These are phyloP conservation scores for Lochmaea crataegi DNA, from an alignment of 2,888 invertebrate species.

Conservation along the genomic window DNA sequence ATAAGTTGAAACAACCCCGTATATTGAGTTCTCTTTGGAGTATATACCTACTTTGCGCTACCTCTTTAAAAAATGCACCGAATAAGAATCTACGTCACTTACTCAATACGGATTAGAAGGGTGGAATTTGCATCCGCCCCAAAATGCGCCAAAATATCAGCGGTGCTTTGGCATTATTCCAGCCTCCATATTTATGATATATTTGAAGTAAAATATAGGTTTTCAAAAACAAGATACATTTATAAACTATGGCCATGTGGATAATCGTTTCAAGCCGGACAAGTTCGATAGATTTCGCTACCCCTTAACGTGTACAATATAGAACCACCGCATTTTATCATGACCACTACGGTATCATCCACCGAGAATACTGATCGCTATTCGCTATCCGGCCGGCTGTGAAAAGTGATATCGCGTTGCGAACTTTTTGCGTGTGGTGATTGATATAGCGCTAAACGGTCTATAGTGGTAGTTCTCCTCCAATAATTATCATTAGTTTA, in stretches of 20 bases:
- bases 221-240: conserved; percentile 40
- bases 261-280: conserved; percentile 53
- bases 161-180: conserved; percentile 35
- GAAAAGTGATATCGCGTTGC: conserved; percentile 47
- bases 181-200: conserved; percentile 33
- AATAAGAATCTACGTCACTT: neutral
- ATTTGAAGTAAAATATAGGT: conserved; percentile 35
- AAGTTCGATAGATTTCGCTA: conserved; percentile 49
- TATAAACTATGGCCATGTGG: conserved; percentile 51
- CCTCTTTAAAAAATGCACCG: conserved; percentile 10
- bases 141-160: conserved; percentile 39
- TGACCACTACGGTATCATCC: conserved; percentile 58
- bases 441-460: conserved; percentile 36
- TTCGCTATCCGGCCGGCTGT: conserved; percentile 11
- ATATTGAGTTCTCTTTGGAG: neutral
- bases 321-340: conserved; percentile 58
- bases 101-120: neutral
- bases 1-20: no score
- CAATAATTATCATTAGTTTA: conserved; percentile 10
- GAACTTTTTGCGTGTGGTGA: conserved; percentile 52
- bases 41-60: neutral
- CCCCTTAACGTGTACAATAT: conserved; percentile 53
- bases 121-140: conserved; percentile 18
- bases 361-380: conserved; percentile 40
- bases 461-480: conserved; percentile 32